Percentiles rank a stretch among this genome's conserved stretches.
These are phyloP conservation scores for Chouioia cunea DNA, from an alignment of 2,888 invertebrate genomes.

Conservation along the genomic window DNA sequence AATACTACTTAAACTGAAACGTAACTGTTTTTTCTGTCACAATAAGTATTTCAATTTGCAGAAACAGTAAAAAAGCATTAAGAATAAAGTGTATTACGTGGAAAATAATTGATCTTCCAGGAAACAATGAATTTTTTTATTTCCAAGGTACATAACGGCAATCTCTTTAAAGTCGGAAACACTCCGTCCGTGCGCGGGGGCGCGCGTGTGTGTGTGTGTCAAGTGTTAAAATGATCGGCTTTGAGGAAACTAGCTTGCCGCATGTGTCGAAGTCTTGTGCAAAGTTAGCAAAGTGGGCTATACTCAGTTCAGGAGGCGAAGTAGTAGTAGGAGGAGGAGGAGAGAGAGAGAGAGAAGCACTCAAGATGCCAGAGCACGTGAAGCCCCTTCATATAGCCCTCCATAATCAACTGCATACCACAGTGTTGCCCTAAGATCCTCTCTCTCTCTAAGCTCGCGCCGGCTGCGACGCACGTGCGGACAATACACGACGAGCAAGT, in stretches of 20 bases:
- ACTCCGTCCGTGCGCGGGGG: too few relatives aligned
- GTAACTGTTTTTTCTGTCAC: too few relatives aligned
- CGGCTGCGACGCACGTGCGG: conserved; percentile 30
- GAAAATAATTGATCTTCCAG: too few relatives aligned
- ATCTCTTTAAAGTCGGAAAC: too few relatives aligned
- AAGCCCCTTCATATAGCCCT: conserved; percentile 68
- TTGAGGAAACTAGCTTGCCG: conserved; percentile 1
- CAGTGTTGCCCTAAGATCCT: conserved; percentile 57
- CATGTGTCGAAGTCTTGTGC: not conserved
- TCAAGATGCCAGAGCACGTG: conserved; percentile 68
- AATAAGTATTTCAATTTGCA: too few relatives aligned
- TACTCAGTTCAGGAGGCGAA: conserved; percentile 1
- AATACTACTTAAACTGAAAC: too few relatives aligned
- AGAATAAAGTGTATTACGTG: too few relatives aligned
- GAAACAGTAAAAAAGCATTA: too few relatives aligned
- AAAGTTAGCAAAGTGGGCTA: conserved; percentile 31
- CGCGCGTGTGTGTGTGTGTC: too few relatives aligned
- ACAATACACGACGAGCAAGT: conserved; percentile 11
- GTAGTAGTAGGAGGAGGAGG: not conserved
- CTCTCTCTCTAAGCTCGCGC: conserved; percentile 19
- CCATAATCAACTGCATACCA: conserved; percentile 69
- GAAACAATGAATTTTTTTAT: too few relatives aligned
- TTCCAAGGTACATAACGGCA: too few relatives aligned
- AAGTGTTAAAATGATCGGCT: conserved; percentile 26
- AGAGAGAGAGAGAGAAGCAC: conserved; percentile 60